phyloP scores from a whole-genome alignment of 1,140 invertebrate species.

The Drosophila subobscura region DNA sequence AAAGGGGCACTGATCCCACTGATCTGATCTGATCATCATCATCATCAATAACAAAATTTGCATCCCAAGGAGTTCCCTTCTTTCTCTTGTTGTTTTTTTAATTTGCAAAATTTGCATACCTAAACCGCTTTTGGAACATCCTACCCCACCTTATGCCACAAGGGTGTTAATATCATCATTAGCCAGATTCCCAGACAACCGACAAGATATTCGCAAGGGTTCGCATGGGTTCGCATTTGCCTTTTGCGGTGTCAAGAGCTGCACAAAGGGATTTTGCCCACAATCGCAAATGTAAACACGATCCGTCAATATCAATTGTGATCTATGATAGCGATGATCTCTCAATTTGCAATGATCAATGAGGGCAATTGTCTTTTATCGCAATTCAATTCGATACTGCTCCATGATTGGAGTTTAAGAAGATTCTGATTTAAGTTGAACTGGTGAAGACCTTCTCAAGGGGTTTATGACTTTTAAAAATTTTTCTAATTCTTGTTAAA shows the following conservation, averaged over 20 bases:
- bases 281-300: constrained; percentile 67
- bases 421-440: too few species aligned
- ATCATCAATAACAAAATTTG: constrained; percentile 62
- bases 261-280: constrained; percentile 54
- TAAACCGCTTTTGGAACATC: constrained; percentile 6
- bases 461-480: too few species aligned
- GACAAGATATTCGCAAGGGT: constrained; percentile 37
- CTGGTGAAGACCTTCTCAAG: too few species aligned
- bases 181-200: constrained; percentile 44
- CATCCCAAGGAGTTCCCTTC: constrained; percentile 17
- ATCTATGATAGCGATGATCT: constrained; percentile 36
- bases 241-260: constrained; percentile 59
- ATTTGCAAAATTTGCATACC: constrained; percentile 45
- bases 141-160: constrained; percentile 4
- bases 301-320: constrained; percentile 48
- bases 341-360: constrained; percentile 31
- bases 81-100: not conserved
- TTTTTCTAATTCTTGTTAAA: too few species aligned
- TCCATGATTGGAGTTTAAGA: too few species aligned
- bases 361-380: constrained; percentile 34
- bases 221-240: constrained; percentile 19
- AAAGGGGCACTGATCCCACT: too few species aligned
- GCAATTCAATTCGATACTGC: too few species aligned
- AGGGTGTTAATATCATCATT: constrained; percentile 72
- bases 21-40: not conserved